Evolutionary conservation across 1,140 invertebrate genomes (phyloP).

Genomic region (Drosophila nebulosa): DNA sequence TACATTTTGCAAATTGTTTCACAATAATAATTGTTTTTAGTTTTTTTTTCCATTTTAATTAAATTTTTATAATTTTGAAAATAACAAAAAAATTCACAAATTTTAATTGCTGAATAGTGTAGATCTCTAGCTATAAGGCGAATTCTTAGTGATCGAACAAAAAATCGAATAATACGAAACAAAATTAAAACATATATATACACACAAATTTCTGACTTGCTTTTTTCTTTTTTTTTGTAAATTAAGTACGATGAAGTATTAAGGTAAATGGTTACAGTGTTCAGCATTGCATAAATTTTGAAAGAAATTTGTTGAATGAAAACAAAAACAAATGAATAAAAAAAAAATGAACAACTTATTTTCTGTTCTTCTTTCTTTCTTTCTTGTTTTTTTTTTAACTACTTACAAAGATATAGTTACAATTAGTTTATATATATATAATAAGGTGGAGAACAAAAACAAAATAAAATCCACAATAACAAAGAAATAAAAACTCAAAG

Average conservation of each 20-base stretch:
- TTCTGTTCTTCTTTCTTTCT: background rate
- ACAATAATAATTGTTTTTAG: slow-evolving; percentile 22
- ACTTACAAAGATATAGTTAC: slow-evolving; percentile 38
- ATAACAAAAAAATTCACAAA: slow-evolving; percentile 12
- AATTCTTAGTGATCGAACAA: slow-evolving; percentile 40
- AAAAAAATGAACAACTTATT: background rate
- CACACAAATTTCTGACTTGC: background rate
- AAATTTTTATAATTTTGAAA: slow-evolving; percentile 6
- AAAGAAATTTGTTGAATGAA: slow-evolving; percentile 16
- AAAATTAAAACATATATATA: background rate
- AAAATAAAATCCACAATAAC: slow-evolving; percentile 52
- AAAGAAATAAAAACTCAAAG: slow-evolving; percentile 35
- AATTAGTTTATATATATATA: slow-evolving; percentile 32
- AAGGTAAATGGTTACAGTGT: slow-evolving; percentile 17
- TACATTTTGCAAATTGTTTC: slow-evolving; percentile 47
- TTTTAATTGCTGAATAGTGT: slow-evolving; percentile 20
- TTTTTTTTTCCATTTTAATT: too few relatives aligned
- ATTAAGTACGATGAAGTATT: slow-evolving; percentile 63
- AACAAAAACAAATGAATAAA: background rate
- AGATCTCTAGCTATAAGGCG: slow-evolving; percentile 44
- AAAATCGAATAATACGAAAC: background rate
- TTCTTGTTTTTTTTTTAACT: slow-evolving; percentile 37
- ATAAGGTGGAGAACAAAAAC: slow-evolving; percentile 69
- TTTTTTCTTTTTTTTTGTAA: slow-evolving; percentile 43
- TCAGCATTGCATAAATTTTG: slow-evolving; percentile 14